Evolutionary conservation across 2,888 invertebrate genomes (phyloP).

Genomic region (Brachyptera risi): DNA sequence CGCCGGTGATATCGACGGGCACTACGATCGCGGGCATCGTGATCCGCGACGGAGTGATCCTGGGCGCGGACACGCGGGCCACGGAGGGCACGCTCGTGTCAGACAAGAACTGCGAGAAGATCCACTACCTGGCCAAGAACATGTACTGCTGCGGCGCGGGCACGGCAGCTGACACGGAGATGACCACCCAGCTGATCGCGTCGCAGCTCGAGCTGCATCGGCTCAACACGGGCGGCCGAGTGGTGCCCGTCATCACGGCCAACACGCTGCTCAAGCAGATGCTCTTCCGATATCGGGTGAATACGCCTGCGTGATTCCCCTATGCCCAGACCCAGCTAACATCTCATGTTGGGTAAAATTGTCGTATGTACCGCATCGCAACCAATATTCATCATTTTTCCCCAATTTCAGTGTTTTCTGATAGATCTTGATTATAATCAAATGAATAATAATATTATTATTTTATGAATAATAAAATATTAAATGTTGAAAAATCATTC

Average conservation of each 20-base stretch:
- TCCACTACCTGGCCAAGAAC: conserved; percentile 70
- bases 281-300: conserved; percentile 79
- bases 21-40: conserved; percentile 95
- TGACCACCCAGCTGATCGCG: conserved; percentile 87
- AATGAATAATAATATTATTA: too few relatives aligned
- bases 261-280: conserved; percentile 88
- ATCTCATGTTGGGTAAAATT: too few relatives aligned
- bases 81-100: conserved; percentile 94
- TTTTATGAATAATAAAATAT: too few relatives aligned
- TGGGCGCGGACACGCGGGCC: conserved; percentile 97
- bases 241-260: conserved; percentile 87
- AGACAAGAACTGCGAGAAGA: conserved; percentile 94
- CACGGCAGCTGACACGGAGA: conserved; percentile 96
- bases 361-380: too few relatives aligned
- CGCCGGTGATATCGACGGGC: conserved; percentile 91
- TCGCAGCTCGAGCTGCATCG: conserved; percentile 92
- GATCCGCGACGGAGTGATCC: conserved; percentile 90
- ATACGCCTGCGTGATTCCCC: not conserved
- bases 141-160: conserved; percentile 89
- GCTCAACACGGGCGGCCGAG: conserved; percentile 85
- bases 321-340: too few relatives aligned
- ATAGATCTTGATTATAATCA: too few relatives aligned
- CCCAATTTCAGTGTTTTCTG: too few relatives aligned
- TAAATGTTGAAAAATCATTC: too few relatives aligned
- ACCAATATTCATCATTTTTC: too few relatives aligned